phyloP scores from a whole-genome alignment of 2,888 invertebrate genomes.

The Lasioglossum morio region DNA sequence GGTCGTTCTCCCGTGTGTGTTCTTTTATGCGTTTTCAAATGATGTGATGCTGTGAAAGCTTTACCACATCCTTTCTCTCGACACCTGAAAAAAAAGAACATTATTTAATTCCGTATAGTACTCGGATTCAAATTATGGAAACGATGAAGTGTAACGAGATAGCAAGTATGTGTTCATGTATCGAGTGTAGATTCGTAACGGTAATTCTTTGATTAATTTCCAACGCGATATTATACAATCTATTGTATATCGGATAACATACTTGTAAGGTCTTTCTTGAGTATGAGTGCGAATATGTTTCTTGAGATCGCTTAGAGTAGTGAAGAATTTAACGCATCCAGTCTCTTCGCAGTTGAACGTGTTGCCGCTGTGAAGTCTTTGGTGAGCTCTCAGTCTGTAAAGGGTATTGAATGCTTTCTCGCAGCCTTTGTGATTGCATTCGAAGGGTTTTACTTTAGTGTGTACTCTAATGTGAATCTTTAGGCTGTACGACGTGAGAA shows the following conservation, averaged over 20 bases:
- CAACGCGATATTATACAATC: background rate
- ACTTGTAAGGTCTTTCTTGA: slow-evolving; percentile 95
- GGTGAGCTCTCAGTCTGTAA: slow-evolving; percentile 95
- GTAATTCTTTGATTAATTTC: background rate
- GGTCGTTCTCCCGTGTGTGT: slow-evolving; percentile 94
- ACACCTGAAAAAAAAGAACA: slow-evolving; percentile 87
- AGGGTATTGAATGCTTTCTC: slow-evolving; percentile 97
- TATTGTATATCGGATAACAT: slow-evolving; percentile 80
- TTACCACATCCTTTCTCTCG: slow-evolving; percentile 94
- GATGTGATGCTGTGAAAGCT: slow-evolving; percentile 97
- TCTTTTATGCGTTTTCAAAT: slow-evolving; percentile 95
- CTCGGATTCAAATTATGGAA: background rate
- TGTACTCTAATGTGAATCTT: slow-evolving; percentile 98
- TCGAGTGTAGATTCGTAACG: background rate
- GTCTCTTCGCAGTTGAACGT: slow-evolving; percentile 95
- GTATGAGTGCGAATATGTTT: slow-evolving; percentile 97
- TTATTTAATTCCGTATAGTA: background rate
- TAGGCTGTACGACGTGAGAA: slow-evolving; percentile 96
- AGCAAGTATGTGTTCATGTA: background rate
- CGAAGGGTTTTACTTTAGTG: slow-evolving; percentile 96
- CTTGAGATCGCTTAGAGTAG: slow-evolving; percentile 96
- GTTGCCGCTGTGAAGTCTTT: slow-evolving; percentile 96
- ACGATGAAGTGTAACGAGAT: slow-evolving; percentile 3
- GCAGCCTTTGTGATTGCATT: slow-evolving; percentile 93
- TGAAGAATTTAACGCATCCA: slow-evolving; percentile 96